A percentile compares a stretch with the other conserved stretches of the same genome.
These are phyloP conservation scores for Eulemur macaco DNA, from an alignment of 2,113 vertebrate genomes.

Conservation along the genomic window DNA sequence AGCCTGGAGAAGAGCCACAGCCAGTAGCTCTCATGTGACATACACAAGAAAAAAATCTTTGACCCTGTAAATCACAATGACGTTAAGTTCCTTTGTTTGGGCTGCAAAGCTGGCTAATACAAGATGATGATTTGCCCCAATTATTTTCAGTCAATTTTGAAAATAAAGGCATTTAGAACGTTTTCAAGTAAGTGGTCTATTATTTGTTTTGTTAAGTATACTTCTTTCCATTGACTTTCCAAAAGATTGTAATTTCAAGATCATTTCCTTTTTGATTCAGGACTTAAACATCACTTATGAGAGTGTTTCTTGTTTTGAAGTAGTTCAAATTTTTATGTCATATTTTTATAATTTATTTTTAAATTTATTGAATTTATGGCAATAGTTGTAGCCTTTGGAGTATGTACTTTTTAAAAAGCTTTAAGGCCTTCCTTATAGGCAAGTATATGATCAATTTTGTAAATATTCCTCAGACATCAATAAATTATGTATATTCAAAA, in stretches of 20 bases:
- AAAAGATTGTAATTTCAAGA: not conserved
- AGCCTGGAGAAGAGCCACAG: not conserved
- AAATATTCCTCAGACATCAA: conserved; percentile 15
- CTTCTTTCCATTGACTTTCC: not conserved
- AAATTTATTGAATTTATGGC: not conserved
- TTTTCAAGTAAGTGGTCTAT: not conserved
- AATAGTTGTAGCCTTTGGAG: not conserved
- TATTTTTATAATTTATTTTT: not conserved
- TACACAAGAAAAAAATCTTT: not conserved
- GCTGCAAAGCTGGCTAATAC: not conserved
- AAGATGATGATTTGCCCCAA: not conserved
- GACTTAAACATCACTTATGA: not conserved
- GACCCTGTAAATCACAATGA: not conserved
- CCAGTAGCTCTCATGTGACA: accelerated
- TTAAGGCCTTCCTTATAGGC: not conserved
- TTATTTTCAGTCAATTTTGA: not conserved
- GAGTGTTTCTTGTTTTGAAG: not conserved
- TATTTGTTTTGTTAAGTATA: not conserved
- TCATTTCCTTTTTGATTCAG: not conserved
- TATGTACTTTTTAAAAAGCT: not conserved
- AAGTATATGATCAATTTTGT: not conserved
- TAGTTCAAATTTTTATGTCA: not conserved
- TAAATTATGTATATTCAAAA: not conserved
- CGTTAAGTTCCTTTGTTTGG: not conserved
- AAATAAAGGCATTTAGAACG: not conserved